Conservation (phyloP, 1,140 invertebrate genomes). For the Tetramorium parvispinum region DNA sequence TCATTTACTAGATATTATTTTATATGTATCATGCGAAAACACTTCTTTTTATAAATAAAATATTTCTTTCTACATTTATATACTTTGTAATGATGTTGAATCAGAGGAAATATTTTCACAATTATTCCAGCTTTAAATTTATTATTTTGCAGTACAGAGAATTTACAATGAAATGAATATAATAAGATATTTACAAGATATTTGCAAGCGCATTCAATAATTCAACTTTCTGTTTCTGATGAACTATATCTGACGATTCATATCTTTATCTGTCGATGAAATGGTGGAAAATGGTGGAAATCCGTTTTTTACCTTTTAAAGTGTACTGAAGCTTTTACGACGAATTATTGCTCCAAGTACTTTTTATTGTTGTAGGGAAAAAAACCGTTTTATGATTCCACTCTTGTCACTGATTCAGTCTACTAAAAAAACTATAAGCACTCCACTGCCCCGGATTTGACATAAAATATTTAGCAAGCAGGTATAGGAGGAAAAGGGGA, state of each 20-base stretch:
- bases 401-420: constrained; percentile 39
- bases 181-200: background rate
- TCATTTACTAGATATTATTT: background rate
- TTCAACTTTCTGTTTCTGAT: constrained; percentile 4
- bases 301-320: background rate
- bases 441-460: constrained; percentile 63
- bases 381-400: constrained; percentile 64
- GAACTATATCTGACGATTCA: too few relatives aligned
- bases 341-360: constrained; percentile 54
- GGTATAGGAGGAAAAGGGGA: too few relatives aligned
- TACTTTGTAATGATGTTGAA: background rate
- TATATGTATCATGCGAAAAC: background rate
- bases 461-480: constrained; percentile 57
- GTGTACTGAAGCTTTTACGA: background rate
- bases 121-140: background rate
- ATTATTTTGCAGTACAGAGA: background rate
- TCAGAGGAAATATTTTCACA: background rate
- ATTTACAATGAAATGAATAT: background rate
- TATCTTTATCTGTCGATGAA: background rate
- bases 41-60: background rate
- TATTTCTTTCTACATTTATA: background rate
- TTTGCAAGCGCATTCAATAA: constrained; percentile 7
- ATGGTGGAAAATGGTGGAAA: constrained; percentile 6
- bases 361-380: constrained; percentile 34
- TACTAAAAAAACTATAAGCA: constrained; percentile 51